Percentiles rank a stretch among this genome's conserved stretches.
phyloP scores from a whole-genome alignment of 2,797 vertebrate species.

The Tokudaia muenninki region DNA sequence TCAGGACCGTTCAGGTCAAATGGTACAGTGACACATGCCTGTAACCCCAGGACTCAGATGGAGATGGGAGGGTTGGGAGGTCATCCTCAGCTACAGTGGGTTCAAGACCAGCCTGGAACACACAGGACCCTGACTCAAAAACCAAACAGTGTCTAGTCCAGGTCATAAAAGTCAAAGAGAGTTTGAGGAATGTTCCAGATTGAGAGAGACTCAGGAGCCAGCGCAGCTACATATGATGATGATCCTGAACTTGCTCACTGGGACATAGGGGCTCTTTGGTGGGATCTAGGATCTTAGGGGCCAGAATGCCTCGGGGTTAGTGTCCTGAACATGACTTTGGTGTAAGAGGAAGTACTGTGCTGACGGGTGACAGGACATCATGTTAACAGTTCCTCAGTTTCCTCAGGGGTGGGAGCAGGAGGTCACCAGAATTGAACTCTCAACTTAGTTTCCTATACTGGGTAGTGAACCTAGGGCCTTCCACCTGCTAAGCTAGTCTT shows the following conservation, averaged over 20 bases:
- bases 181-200: not conserved
- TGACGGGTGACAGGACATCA: not conserved
- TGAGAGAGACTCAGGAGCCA: not conserved
- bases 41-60: not conserved
- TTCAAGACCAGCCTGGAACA: not conserved
- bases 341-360: not conserved
- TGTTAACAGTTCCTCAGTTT: not conserved
- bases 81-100: not conserved
- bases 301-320: too few species aligned
- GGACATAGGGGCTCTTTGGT: not conserved
- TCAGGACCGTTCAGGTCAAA: not conserved
- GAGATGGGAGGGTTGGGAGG: not conserved
- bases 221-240: not conserved
- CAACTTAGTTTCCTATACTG: too few species aligned
- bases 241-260: too few species aligned
- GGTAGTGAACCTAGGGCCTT: not conserved
- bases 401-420: not conserved
- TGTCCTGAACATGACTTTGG: not conserved
- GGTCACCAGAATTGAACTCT: not conserved
- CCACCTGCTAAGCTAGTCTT: not conserved
- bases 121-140: not conserved
- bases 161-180: not conserved
- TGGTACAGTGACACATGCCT: not conserved
- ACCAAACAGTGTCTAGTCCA: not conserved
- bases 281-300: not conserved